Evolutionary conservation across 2,113 vertebrate species (phyloP).

Genomic region (Rhinolophus ferrumequinum): DNA sequence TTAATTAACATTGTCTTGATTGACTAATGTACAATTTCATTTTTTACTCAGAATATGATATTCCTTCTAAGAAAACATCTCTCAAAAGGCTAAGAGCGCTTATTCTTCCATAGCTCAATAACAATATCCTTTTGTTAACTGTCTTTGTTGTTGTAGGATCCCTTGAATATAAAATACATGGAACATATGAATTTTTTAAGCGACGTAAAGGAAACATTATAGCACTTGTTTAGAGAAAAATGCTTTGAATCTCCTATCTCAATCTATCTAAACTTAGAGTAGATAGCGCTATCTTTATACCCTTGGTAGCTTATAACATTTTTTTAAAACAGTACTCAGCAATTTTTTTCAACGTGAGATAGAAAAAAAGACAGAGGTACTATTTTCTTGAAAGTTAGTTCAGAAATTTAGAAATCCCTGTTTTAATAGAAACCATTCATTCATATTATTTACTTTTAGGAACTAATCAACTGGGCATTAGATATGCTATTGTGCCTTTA

Average conservation of each 20-base stretch:
- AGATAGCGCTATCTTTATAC: neutral
- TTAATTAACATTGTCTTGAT: constrained; percentile 44
- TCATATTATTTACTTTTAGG: neutral
- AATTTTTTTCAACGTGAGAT: neutral
- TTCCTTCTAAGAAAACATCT: constrained; percentile 48
- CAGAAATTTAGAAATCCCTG: neutral
- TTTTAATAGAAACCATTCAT: neutral
- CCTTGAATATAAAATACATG: constrained; percentile 57
- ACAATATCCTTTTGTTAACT: constrained; percentile 40
- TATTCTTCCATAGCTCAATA: constrained; percentile 52
- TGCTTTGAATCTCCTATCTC: constrained; percentile 18
- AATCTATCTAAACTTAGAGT: neutral
- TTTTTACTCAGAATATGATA: constrained; percentile 57
- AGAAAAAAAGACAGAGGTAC: neutral
- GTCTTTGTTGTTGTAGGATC: constrained; percentile 41
- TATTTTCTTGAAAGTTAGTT: neutral
- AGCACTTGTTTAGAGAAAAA: neutral
- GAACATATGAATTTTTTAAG: constrained; percentile 60
- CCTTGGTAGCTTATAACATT: neutral
- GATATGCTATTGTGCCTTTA: neutral
- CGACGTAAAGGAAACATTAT: neutral
- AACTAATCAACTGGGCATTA: neutral
- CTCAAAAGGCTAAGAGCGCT: constrained; percentile 40
- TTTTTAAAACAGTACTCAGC: neutral
- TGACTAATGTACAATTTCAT: neutral